Evolutionary conservation across 2,113 vertebrate genomes (phyloP).

Genomic region (Chamaea fasciata): DNA sequence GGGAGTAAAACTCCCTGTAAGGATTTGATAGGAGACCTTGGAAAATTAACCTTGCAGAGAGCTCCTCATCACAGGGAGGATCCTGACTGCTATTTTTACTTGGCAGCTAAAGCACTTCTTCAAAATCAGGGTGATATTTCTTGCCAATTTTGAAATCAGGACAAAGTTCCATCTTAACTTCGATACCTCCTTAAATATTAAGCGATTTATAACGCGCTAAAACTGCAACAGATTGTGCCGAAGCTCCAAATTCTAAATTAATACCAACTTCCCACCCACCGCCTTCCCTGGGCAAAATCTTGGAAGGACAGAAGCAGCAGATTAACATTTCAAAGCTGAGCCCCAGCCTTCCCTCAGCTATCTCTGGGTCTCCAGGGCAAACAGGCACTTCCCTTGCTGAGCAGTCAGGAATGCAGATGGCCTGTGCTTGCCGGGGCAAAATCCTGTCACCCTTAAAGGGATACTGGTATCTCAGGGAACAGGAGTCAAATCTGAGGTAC

Average conservation of each 20-base stretch:
- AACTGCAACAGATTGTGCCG: slow-evolving; percentile 23
- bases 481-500: neutral
- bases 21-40: neutral
- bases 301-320: slow-evolving; percentile 24
- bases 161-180: slow-evolving; percentile 28
- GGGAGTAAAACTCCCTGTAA: neutral
- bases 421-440: neutral
- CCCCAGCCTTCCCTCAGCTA: neutral
- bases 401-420: slow-evolving; percentile 43
- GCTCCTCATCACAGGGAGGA: neutral
- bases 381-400: slow-evolving; percentile 15
- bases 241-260: slow-evolving; percentile 54
- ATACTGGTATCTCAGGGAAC: neutral
- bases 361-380: slow-evolving; percentile 39
- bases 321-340: slow-evolving; percentile 57
- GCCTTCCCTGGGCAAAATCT: slow-evolving; percentile 31
- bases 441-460: neutral
- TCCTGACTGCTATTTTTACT: neutral
- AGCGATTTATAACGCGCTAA: neutral
- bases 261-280: slow-evolving; percentile 40
- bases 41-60: slow-evolving; percentile 1
- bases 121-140: neutral
- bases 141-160: slow-evolving; percentile 8
- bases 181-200: slow-evolving; percentile 36
- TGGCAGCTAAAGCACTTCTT: neutral